Conservation (phyloP, 2,113 vertebrate species). For the Onychostoma macrolepis region DNA sequence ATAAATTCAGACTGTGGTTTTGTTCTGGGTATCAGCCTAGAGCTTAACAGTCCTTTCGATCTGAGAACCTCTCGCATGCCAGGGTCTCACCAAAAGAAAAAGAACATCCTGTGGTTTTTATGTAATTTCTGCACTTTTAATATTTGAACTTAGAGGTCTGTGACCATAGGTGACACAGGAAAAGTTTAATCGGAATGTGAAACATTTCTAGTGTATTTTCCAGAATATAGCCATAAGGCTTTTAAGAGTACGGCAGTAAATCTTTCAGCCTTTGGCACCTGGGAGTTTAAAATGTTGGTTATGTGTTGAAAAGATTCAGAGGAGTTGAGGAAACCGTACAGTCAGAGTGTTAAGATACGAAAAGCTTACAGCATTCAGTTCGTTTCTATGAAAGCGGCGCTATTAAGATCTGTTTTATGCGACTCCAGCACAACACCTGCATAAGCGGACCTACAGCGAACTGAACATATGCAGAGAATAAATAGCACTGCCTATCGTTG, state of each 20-base stretch:
- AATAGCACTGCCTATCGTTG: background rate
- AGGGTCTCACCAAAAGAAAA: background rate
- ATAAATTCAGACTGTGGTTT: background rate
- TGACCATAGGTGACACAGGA: background rate
- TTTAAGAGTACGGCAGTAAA: background rate
- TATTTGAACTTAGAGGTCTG: background rate
- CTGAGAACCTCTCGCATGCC: background rate
- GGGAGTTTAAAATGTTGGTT: background rate
- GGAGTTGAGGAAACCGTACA: background rate
- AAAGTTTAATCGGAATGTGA: background rate
- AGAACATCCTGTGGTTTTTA: background rate
- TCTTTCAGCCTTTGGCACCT: background rate
- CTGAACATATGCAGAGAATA: background rate
- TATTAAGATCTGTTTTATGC: background rate
- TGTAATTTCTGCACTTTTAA: background rate
- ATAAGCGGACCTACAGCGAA: background rate
- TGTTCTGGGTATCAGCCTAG: background rate
- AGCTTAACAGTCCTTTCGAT: background rate
- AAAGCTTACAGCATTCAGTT: background rate
- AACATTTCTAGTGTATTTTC: background rate
- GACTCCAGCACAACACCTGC: background rate
- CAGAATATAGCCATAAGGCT: background rate
- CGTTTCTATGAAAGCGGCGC: background rate
- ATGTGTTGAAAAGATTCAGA: background rate
- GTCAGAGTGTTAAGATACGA: background rate